Evolutionary conservation across 1,140 invertebrate species (phyloP), one percentile per base, ranked within the genome.

Genomic region (Armadillidium nasatum): DNA sequence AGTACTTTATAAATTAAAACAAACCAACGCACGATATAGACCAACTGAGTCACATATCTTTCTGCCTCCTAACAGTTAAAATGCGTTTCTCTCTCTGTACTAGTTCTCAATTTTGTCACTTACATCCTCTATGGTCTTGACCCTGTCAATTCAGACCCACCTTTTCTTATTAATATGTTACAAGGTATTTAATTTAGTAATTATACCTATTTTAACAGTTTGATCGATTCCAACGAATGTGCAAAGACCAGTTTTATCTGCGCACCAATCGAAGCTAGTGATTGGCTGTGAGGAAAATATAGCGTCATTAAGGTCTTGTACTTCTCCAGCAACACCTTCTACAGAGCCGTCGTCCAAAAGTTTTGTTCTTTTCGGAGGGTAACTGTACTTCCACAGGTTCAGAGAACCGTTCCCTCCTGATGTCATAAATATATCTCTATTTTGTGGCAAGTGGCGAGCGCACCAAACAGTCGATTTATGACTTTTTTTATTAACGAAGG

Each of bases 221-320:
- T 98, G 95, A 87, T 98, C 96, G 84, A 97, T 97, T 0, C 94
- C 89, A 4, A 93, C 93, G 82, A 93, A 94, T 3, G 96, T 90
- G 50, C 91, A 92, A 0, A 98, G 85, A 13, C 96, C 96, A 45
- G 89, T 84, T 84, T 97, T 96, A 83, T 97, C 95, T 0, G 89
- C 88, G 84, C 92, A 94, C 96, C 96, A 98, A 83, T 96, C 93
- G 78, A 95, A 91, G 4, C 91, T 89, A 82, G 91, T 91, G 71
- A 98, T 90, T 0, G 95, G 96, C 84, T 98, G 96, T n/a, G 91
- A 88, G 11, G 93, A 92, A 43, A 98, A 78, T 0, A 89, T 89
- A 78, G 88, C 88, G 76, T 94, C 93, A 84, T 97, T 94, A 19
- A 97, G 82, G 67, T 93, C 87, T 33, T 88, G 85, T 4, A 96